Conservation (phyloP, 1,140 invertebrate species). For the Zaprionus camerounensis region DNA sequence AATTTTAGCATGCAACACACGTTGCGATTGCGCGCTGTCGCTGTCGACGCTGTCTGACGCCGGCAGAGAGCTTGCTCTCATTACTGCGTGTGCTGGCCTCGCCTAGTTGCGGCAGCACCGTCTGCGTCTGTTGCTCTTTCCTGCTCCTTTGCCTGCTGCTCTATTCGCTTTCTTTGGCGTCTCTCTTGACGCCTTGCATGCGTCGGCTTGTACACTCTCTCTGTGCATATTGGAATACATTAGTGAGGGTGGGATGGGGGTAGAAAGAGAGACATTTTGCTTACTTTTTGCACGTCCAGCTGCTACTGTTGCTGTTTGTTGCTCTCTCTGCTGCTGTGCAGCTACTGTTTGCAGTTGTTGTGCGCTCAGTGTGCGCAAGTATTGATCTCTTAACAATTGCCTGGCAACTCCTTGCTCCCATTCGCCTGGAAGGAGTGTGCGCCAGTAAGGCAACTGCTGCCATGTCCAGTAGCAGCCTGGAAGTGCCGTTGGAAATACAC, state of each 20-base stretch:
- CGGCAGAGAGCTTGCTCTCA: slow-evolving; percentile 57
- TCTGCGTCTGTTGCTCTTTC: background rate
- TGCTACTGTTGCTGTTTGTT: background rate
- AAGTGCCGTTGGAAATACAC: background rate
- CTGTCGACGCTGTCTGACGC: slow-evolving; percentile 9
- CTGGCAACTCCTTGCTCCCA: background rate
- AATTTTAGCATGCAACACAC: slow-evolving; percentile 73
- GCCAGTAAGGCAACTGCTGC: background rate
- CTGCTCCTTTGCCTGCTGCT: slow-evolving; percentile 11
- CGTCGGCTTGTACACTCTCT: slow-evolving; percentile 4
- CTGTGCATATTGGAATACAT: slow-evolving; percentile 1
- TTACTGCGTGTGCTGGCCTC: slow-evolving; percentile 49
- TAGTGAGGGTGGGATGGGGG: background rate
- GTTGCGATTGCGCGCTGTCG: slow-evolving; percentile 44
- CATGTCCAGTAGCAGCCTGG: background rate
- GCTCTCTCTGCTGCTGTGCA: background rate
- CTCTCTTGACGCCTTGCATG: background rate
- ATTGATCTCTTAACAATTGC: background rate
- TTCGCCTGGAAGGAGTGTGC: no score
- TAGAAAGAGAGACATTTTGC: background rate
- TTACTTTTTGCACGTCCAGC: background rate
- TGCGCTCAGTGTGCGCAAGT: slow-evolving; percentile 1
- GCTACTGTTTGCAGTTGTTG: background rate
- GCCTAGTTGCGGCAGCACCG: slow-evolving; percentile 33
- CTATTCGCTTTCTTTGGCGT: slow-evolving; percentile 1